A percentile compares a stretch with the other conserved stretches of the same genome.
Conservation (phyloP, 2,888 invertebrate genomes). For the Drosophila atroscutellata region DNA sequence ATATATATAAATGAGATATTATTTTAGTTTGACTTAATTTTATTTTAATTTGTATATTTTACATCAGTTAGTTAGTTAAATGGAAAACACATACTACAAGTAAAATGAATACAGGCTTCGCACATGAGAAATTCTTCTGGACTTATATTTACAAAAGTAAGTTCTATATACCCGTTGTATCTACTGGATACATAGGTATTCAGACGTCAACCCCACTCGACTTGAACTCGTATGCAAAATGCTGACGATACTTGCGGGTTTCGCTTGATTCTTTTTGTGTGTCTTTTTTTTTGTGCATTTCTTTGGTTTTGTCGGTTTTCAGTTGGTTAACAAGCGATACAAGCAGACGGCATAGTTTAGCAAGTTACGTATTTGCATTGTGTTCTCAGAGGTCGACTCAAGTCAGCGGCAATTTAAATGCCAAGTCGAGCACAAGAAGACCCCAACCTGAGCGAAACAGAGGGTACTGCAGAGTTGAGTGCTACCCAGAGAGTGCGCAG, state of each 20-base stretch:
- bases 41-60: too few relatives aligned
- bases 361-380: slow-evolving; percentile 62
- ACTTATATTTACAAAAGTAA: not conserved
- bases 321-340: slow-evolving; percentile 73
- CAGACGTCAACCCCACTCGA: slow-evolving; percentile 49
- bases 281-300: slow-evolving; percentile 10
- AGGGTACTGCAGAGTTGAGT: not conserved
- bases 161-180: slow-evolving; percentile 8
- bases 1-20: not conserved
- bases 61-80: not conserved
- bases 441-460: not conserved
- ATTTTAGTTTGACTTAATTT: too few relatives aligned
- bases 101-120: not conserved
- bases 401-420: slow-evolving; percentile 75
- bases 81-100: not conserved
- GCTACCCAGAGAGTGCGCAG: slow-evolving; percentile 11
- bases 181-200: slow-evolving; percentile 11
- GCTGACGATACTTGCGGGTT: slow-evolving; percentile 46
- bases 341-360: slow-evolving; percentile 78
- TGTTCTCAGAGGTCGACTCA: slow-evolving; percentile 60
- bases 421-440: slow-evolving; percentile 61
- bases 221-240: slow-evolving; percentile 65
- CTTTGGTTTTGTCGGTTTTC: slow-evolving; percentile 44
- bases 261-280: slow-evolving; percentile 36
- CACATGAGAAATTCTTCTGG: not conserved